These are phyloP conservation scores for Diphyllodes magnificus DNA, from an alignment of 2,113 vertebrate species.

Conservation along the genomic window DNA sequence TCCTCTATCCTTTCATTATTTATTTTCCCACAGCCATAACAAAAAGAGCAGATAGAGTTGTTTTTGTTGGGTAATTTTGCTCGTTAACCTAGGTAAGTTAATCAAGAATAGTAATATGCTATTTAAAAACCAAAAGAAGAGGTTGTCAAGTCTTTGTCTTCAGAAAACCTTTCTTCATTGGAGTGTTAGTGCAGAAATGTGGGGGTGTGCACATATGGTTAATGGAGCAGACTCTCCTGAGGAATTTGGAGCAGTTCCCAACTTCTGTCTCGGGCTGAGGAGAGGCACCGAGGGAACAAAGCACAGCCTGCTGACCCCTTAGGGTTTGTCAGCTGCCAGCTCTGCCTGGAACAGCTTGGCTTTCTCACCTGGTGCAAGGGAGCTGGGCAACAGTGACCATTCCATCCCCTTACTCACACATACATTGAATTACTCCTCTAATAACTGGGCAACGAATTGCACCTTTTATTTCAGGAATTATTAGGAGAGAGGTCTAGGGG, in stretches of 20 bases:
- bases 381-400: background rate
- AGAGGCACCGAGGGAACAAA: background rate
- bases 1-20: background rate
- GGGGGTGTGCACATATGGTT: background rate
- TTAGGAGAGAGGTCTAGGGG: background rate
- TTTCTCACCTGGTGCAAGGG: background rate
- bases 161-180: background rate
- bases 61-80: background rate
- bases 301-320: background rate
- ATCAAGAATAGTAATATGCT: background rate
- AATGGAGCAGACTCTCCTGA: background rate
- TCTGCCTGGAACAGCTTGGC: background rate
- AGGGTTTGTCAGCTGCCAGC: background rate
- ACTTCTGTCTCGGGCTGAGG: background rate
- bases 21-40: background rate
- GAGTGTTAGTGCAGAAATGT: background rate
- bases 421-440: background rate
- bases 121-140: background rate
- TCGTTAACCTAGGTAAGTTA: background rate
- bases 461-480: background rate
- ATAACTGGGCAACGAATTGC: background rate
- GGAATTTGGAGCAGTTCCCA: background rate
- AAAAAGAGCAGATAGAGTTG: background rate
- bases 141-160: background rate
- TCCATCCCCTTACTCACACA: background rate